A percentile compares a stretch with the other conserved stretches of the same genome.
Evolutionary conservation across 2,888 invertebrate genomes (phyloP).

Genomic region (Smittia sp.): DNA sequence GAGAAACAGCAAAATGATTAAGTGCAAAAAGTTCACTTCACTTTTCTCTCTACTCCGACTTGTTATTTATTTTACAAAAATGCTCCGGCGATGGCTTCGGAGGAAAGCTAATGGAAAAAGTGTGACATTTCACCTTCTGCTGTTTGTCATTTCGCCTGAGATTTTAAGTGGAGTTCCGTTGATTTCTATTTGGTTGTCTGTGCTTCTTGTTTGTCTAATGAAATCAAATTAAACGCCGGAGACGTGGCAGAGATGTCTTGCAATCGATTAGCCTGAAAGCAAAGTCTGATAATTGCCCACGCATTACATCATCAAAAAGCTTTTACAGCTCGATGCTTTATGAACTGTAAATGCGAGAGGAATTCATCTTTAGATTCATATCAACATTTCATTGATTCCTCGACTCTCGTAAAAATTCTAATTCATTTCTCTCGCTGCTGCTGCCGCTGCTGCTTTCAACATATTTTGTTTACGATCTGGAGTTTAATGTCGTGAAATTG

Average conservation of each 20-base stretch:
- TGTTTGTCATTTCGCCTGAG: neutral
- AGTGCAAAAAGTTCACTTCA: slow-evolving; percentile 34
- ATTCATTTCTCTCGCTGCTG: neutral
- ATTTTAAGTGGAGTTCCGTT: neutral
- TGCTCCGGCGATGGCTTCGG: neutral
- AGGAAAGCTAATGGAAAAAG: slow-evolving; percentile 23
- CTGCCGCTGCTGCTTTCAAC: slow-evolving; percentile 30
- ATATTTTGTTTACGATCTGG: slow-evolving; percentile 34
- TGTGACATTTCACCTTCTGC: slow-evolving; percentile 24
- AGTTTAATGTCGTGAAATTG: slow-evolving; percentile 11
- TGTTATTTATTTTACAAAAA: slow-evolving; percentile 17
- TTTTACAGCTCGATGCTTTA: neutral
- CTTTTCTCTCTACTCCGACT: slow-evolving; percentile 7
- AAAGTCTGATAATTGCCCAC: too few species aligned
- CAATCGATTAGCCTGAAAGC: too few species aligned
- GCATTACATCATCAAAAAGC: too few species aligned
- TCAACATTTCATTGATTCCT: neutral
- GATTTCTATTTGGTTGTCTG: neutral
- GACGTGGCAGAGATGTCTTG: too few species aligned
- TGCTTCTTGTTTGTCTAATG: neutral
- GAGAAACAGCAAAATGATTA: slow-evolving; percentile 40
- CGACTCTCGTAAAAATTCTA: neutral
- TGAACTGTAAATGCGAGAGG: neutral
- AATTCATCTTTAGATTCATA: neutral
- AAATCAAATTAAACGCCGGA: too few species aligned